Evolutionary conservation across 2,797 vertebrate species (phyloP), one percentile per base, ranked within the genome.

Genomic region (Notolepis coatsorum): DNA sequence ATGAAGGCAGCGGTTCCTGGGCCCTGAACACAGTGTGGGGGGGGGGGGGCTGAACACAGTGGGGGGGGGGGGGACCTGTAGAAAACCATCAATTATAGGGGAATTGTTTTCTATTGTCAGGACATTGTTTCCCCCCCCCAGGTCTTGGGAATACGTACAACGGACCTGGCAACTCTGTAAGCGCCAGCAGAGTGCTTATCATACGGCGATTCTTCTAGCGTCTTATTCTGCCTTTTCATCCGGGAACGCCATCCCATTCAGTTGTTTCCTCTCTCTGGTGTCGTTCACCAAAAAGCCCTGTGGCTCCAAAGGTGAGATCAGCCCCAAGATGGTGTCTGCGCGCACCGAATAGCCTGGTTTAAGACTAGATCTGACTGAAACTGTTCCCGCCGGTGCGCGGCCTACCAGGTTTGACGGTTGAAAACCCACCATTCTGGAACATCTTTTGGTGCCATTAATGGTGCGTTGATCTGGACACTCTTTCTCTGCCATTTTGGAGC

Each of bases 1-100:
- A 94, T 94, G 94, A 96, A 84, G 80, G 74, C 73, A 80, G 65
- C 48, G 68, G 65, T 52, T 67, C 43, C 79, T 73, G 64, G 67
- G 71, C 77, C 69, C 70, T 67, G 66, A 75, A 73, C 69, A 53
- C 46, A 17, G 3, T 8, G 25, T 4, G 45, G 75, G 50, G 65
- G 62, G 56, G 71, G 71, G 79, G 60, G 76, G 61, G 68, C 79
- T 47, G 17, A 75, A 73, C 69, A 53, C 46, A 17, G 3, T 8
- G 25, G 13, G 45, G 75, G 50, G 65, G 62, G 56, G 71, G 71
- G 79, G 60, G 76, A 59, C 71, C 79, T 47, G 17, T 53, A 66
- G 60, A 54, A 68, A 49, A 53, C 24, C 70, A 78, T 70, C 68
- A 75, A 75, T 73, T 73, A 64, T 25, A 24, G 68, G 38, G 51